phyloP scores from a whole-genome alignment of 2,113 vertebrate species.

The Oryzias melastigma region DNA sequence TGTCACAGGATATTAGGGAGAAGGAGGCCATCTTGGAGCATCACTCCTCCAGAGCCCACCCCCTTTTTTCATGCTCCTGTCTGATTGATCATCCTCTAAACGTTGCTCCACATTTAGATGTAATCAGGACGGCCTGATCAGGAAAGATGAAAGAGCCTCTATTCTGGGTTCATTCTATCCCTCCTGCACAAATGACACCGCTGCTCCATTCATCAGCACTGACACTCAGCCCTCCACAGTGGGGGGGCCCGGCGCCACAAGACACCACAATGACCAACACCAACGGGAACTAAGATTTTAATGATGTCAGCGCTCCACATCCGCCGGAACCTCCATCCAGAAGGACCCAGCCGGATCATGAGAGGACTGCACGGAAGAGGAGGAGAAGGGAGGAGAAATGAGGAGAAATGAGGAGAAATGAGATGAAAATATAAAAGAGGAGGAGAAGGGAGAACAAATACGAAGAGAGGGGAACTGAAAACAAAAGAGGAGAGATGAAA shows the following conservation, averaged over 20 bases:
- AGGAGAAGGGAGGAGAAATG: no score
- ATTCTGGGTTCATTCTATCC: conserved; percentile 78
- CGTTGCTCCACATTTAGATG: conserved; percentile 82
- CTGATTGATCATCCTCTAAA: conserved; percentile 80
- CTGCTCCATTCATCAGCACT: conserved; percentile 74
- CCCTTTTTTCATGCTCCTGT: conserved; percentile 47
- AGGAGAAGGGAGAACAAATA: no score
- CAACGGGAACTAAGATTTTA: no score
- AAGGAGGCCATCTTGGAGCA: conserved; percentile 64
- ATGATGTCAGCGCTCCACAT: no score
- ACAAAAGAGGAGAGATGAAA: no score
- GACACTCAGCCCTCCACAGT: conserved; percentile 44
- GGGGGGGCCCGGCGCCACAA: conserved; percentile 45
- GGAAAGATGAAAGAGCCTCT: conserved; percentile 80
- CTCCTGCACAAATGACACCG: conserved; percentile 71
- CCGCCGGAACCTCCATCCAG: no score
- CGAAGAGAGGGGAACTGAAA: no score
- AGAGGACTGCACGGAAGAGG: no score
- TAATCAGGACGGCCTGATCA: conserved; percentile 80
- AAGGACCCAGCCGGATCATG: no score
- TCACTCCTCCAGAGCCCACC: conserved; percentile 60
- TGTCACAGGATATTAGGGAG: conserved; percentile 73
- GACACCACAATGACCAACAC: no score
- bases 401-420: no score
- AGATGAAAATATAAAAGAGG: no score